These are phyloP conservation scores for Pogonophryne albipinna DNA, from an alignment of 2,797 vertebrate genomes.

Conservation along the genomic window DNA sequence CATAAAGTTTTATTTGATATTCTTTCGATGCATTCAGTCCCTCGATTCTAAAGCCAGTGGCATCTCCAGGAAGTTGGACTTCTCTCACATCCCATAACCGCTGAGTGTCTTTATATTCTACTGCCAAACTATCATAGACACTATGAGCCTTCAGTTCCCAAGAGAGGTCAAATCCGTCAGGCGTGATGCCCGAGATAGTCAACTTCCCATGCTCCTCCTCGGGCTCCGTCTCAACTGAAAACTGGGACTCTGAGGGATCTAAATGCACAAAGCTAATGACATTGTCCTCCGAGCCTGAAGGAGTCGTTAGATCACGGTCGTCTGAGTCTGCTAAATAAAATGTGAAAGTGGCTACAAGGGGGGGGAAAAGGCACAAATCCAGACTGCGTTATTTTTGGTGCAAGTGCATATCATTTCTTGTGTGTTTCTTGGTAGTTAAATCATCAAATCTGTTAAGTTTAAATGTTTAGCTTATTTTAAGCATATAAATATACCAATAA, in stretches of 20 bases:
- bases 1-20: constrained; percentile 82
- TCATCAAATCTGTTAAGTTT: background rate
- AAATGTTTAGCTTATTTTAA: background rate
- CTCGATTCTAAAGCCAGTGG: constrained; percentile 68
- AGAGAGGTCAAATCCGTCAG: constrained; percentile 77
- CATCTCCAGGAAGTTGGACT: constrained; percentile 73
- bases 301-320: constrained; percentile 69
- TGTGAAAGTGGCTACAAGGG: constrained; percentile 81
- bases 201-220: constrained; percentile 65
- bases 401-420: background rate
- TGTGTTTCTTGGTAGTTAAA: background rate
- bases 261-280: constrained; percentile 79
- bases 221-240: constrained; percentile 62
- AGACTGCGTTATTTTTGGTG: constrained; percentile 34
- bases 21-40: constrained; percentile 77
- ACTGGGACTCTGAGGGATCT: constrained; percentile 66
- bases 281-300: constrained; percentile 74
- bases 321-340: constrained; percentile 83
- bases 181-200: constrained; percentile 68
- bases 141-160: constrained; percentile 65
- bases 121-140: constrained; percentile 72
- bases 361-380: constrained; percentile 70
- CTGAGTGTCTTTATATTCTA: constrained; percentile 76
- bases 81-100: constrained; percentile 61
- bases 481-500: background rate